Evolutionary conservation across 1,140 invertebrate genomes (phyloP).

Genomic region (Macrocentrus cingulum): DNA sequence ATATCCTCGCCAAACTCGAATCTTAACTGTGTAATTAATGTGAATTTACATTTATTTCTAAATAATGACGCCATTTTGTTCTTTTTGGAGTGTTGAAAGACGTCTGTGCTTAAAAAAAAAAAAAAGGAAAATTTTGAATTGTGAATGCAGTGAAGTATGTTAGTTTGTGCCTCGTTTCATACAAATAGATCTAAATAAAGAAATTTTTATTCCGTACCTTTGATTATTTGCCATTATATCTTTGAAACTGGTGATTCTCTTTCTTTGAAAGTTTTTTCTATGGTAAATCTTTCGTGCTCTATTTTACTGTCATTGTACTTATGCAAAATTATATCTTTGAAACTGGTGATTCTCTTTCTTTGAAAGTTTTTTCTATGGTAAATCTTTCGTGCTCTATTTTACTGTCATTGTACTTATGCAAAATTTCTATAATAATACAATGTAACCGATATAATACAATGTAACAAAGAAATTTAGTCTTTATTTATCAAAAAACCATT

Average conservation of each 20-base stretch:
- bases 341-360: no score
- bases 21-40: conserved; percentile 43
- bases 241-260: neutral
- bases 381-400: no score
- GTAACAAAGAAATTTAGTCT: no score
- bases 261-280: no score
- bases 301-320: no score
- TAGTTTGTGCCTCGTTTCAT: conserved; percentile 41
- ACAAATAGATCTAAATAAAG: conserved; percentile 41
- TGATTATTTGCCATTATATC: conserved; percentile 11
- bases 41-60: conserved; percentile 27
- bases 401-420: no score
- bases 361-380: no score
- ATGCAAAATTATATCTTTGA: neutral
- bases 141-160: neutral
- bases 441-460: no score
- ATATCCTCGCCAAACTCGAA: conserved; percentile 93
- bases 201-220: conserved; percentile 36
- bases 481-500: neutral
- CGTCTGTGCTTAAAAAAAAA: neutral
- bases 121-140: neutral
- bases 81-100: conserved; percentile 16
- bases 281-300: no score
- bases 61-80: conserved; percentile 10
- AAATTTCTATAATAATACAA: no score